Percentiles rank a stretch among this genome's conserved stretches.
phyloP scores from a whole-genome alignment of 2,888 invertebrate species.

The Yponomeuta plumbellus region DNA sequence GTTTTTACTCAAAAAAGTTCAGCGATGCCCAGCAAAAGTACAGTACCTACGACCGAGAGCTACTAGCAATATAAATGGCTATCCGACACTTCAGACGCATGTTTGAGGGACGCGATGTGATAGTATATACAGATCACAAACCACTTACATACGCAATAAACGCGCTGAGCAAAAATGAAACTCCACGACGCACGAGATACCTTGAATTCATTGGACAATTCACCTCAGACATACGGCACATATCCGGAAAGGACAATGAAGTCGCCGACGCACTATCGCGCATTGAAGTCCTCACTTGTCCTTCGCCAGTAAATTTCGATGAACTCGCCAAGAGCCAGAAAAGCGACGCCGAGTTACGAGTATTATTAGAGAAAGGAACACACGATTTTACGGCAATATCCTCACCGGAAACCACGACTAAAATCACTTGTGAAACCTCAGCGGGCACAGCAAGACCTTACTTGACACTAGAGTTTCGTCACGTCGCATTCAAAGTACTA shows the following conservation, averaged over 20 bases:
- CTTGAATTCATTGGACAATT: conserved; percentile 30
- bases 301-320: too few relatives aligned
- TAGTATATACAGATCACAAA: conserved; percentile 23
- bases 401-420: too few relatives aligned
- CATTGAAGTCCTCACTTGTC: too few relatives aligned
- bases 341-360: too few relatives aligned
- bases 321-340: too few relatives aligned
- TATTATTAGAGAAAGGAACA: too few relatives aligned
- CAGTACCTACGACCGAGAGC: conserved; percentile 15
- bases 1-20: conserved; percentile 12
- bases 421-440: too few relatives aligned
- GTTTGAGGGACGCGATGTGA: conserved; percentile 16
- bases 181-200: conserved; percentile 19
- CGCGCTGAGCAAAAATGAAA: conserved; percentile 15
- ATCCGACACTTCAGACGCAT: conserved; percentile 11
- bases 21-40: conserved; percentile 11
- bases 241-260: conserved; percentile 30
- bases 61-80: conserved; percentile 13
- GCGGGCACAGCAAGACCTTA: too few relatives aligned
- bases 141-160: conserved; percentile 22
- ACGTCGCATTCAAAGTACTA: background rate
- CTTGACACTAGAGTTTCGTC: background rate
- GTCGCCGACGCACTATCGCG: too few relatives aligned
- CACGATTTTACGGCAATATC: too few relatives aligned
- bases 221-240: conserved; percentile 34